Conservation (phyloP, 92 coral and sea anemone genomes). For the Zoanthus sociatus region DNA sequence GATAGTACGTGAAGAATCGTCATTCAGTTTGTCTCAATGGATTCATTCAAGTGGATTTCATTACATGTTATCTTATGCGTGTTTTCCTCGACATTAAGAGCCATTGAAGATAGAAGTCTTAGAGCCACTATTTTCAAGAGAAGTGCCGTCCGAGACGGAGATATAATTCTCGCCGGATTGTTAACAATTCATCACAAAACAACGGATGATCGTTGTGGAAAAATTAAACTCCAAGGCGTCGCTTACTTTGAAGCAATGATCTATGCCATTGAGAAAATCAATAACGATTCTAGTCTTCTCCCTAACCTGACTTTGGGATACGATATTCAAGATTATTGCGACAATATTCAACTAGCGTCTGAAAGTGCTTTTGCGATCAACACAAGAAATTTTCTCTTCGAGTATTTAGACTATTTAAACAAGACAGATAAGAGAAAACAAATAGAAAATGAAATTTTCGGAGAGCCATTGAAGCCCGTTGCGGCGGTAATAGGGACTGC, state of each 20-base stretch:
- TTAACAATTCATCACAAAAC: slow-evolving; percentile 69
- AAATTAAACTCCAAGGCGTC: slow-evolving; percentile 66
- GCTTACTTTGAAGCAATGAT: slow-evolving; percentile 82
- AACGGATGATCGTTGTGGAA: slow-evolving; percentile 66
- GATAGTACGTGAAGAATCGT: neutral
- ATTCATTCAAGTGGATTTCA: slow-evolving; percentile 15
- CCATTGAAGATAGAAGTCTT: neutral
- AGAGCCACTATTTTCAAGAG: neutral
- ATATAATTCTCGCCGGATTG: slow-evolving; percentile 68
- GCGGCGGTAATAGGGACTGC: slow-evolving; percentile 71
- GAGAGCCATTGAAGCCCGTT: slow-evolving; percentile 58
- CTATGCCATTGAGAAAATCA: slow-evolving; percentile 74
- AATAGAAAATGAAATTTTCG: slow-evolving; percentile 17
- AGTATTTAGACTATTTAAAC: slow-evolving; percentile 32
- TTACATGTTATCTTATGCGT: neutral
- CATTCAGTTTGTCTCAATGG: neutral
- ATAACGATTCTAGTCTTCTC: slow-evolving; percentile 64
- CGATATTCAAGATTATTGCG: slow-evolving; percentile 77
- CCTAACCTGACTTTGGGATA: slow-evolving; percentile 81
- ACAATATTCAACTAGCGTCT: slow-evolving; percentile 63
- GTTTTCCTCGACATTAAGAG: no score
- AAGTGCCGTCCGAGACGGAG: slow-evolving; percentile 66
- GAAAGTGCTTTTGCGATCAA: slow-evolving; percentile 69
- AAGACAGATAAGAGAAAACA: slow-evolving; percentile 7
- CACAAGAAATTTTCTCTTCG: slow-evolving; percentile 50